Conservation (phyloP, 1,140 invertebrate species). For the Proctacanthus coquilletti region DNA sequence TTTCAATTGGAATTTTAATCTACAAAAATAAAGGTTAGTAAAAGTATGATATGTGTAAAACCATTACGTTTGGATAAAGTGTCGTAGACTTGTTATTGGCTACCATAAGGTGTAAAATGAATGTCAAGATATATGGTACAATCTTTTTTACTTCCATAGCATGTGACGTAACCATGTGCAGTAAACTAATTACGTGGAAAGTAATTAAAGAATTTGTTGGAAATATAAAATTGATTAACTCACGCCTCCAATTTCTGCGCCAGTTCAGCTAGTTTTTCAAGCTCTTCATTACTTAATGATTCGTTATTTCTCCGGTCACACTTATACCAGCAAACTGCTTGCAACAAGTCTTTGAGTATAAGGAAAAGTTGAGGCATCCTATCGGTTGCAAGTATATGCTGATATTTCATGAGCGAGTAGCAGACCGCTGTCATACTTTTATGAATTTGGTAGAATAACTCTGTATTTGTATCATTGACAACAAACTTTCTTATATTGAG, state of each 20-base stretch:
- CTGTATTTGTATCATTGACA: slow-evolving; percentile 10
- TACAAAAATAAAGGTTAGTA: slow-evolving; percentile 3
- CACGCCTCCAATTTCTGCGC: slow-evolving; percentile 17
- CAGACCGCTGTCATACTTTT: slow-evolving; percentile 13
- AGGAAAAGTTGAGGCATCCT: slow-evolving; percentile 19
- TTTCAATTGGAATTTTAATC: slow-evolving; percentile 24
- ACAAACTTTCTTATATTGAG: slow-evolving; percentile 19
- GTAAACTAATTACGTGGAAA: slow-evolving; percentile 8
- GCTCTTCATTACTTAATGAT: slow-evolving; percentile 13
- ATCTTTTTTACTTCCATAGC: slow-evolving; percentile 22
- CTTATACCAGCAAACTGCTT: slow-evolving; percentile 23
- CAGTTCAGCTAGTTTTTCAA: slow-evolving; percentile 19
- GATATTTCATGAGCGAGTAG: slow-evolving; percentile 15
- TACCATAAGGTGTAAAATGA: slow-evolving; percentile 24
- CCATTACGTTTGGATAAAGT: slow-evolving; percentile 17
- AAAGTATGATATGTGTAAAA: not conserved
- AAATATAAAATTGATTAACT: not conserved
- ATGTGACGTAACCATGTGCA: slow-evolving; percentile 14
- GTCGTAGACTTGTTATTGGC: slow-evolving; percentile 20
- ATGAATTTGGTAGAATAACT: slow-evolving; percentile 15
- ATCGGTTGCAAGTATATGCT: slow-evolving; percentile 17
- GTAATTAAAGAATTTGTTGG: not conserved
- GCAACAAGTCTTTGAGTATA: slow-evolving; percentile 21
- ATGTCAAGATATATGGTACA: slow-evolving; percentile 24
- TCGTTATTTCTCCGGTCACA: slow-evolving; percentile 18